These are phyloP conservation scores for Otolemur garnettii DNA, from an alignment of 2,113 vertebrate genomes.

Conservation along the genomic window DNA sequence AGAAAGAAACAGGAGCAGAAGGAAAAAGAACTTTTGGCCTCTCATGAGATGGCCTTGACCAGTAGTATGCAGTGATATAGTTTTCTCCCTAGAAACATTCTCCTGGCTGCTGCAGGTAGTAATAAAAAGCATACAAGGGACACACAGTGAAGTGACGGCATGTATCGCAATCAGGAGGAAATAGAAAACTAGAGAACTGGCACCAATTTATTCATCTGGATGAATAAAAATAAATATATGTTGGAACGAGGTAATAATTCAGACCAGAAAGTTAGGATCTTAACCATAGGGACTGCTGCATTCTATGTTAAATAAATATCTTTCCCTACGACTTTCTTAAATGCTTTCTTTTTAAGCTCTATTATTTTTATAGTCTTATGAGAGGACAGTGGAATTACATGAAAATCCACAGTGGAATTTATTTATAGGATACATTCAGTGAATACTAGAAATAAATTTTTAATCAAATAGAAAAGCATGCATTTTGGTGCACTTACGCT, in stretches of 20 bases:
- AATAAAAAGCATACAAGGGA: background rate
- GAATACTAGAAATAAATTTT: background rate
- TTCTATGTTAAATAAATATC: background rate
- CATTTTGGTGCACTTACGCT: background rate
- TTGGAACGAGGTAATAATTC: background rate
- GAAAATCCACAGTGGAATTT: background rate
- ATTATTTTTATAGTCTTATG: background rate
- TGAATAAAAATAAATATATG: background rate
- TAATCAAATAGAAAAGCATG: background rate
- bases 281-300: background rate
- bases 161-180: background rate
- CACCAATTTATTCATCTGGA: background rate
- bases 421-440: background rate
- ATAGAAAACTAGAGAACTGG: background rate
- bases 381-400: background rate
- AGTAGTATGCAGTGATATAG: background rate
- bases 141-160: background rate
- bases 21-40: background rate
- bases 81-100: slow-evolving; percentile 34
- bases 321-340: background rate
- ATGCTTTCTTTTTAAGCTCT: background rate
- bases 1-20: background rate
- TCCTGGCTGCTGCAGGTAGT: background rate
- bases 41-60: background rate
- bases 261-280: background rate